These are phyloP conservation scores for Pimpla rufipes DNA, from an alignment of 2,888 invertebrate genomes.

Conservation along the genomic window DNA sequence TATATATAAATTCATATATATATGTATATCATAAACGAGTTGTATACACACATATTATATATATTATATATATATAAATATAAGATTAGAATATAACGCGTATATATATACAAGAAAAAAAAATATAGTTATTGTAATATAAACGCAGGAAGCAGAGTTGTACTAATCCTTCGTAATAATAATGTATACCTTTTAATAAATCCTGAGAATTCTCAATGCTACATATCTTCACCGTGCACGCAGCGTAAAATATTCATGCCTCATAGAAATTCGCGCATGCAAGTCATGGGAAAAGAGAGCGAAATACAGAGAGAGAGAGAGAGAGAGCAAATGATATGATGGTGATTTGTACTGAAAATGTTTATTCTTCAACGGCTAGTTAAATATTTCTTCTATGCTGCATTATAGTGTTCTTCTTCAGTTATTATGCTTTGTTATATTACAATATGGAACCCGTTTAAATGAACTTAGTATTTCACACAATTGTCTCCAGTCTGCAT, in stretches of 20 bases:
- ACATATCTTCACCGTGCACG: constrained; percentile 35
- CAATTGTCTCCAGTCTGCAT: not conserved
- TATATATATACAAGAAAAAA: constrained; percentile 73
- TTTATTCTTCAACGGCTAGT: constrained; percentile 74
- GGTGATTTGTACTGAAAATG: constrained; percentile 72
- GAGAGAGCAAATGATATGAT: constrained; percentile 12
- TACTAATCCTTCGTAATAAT: constrained; percentile 70
- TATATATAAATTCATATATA: constrained; percentile 57
- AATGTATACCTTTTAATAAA: constrained; percentile 82
- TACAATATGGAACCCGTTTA: constrained; percentile 68
- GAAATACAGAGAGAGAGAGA: not conserved
- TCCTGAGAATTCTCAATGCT: constrained; percentile 79
- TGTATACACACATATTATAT: constrained; percentile 72
- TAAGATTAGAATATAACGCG: constrained; percentile 77
- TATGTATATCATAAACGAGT: constrained; percentile 62
- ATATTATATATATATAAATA: constrained; percentile 72
- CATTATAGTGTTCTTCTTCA: constrained; percentile 63
- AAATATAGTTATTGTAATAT: constrained; percentile 78
- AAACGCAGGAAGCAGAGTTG: constrained; percentile 71
- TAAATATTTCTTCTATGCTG: constrained; percentile 71
- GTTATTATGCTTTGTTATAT: constrained; percentile 72
- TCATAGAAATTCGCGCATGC: not conserved
- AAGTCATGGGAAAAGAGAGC: constrained; percentile 5
- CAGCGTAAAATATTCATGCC: not conserved
- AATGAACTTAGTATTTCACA: constrained; percentile 52